Evolutionary conservation across 2,797 vertebrate genomes (phyloP).

Genomic region (Ataeniobius toweri): DNA sequence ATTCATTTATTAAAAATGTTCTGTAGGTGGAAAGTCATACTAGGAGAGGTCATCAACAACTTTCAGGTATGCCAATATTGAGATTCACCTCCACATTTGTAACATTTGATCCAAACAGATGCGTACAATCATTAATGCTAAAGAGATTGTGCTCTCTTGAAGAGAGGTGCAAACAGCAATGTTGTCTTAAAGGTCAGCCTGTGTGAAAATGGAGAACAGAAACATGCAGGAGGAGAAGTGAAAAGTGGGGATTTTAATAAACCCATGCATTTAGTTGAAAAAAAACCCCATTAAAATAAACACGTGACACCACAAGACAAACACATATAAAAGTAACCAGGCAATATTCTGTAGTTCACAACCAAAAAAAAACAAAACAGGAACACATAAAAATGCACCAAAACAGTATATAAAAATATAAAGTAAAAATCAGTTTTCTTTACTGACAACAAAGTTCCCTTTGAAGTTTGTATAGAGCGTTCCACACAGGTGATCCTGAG

Average conservation of each 20-base stretch:
- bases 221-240: constrained; percentile 49
- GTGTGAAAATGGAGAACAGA: constrained; percentile 51
- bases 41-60: not conserved
- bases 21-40: not conserved
- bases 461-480: constrained; percentile 27
- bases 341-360: constrained; percentile 10
- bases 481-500: not conserved
- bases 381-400: not conserved
- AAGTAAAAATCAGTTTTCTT: not conserved
- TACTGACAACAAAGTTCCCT: constrained; percentile 7
- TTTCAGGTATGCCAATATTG: not conserved
- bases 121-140: not conserved
- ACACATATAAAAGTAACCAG: not conserved
- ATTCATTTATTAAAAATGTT: not conserved
- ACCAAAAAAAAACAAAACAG: not conserved
- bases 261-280: not conserved
- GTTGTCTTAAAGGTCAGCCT: constrained; percentile 17
- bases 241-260: constrained; percentile 16
- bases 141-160: not conserved
- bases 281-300: not conserved
- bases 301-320: not conserved
- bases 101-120: not conserved
- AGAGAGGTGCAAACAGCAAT: not conserved
- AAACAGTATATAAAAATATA: not conserved
- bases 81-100: not conserved